Percentiles rank a stretch among this genome's conserved stretches.
phyloP scores from a whole-genome alignment of 2,888 invertebrate genomes.

The Cataglyphis cursor region DNA sequence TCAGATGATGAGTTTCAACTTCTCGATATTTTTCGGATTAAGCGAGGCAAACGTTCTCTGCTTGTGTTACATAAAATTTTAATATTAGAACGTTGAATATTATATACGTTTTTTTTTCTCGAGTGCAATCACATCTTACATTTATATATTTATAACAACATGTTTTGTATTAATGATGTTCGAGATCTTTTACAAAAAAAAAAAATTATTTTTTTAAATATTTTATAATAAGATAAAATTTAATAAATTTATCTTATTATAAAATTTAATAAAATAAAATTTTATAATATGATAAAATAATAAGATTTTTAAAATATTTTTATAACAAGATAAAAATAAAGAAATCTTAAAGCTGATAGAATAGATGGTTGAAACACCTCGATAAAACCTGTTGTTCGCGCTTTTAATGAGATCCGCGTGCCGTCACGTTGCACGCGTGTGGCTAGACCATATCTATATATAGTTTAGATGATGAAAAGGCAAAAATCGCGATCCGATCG shows the following conservation, averaged over 20 bases:
- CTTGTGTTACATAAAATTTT: background rate
- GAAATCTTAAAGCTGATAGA: background rate
- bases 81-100: background rate
- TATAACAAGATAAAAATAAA: background rate
- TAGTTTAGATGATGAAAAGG: constrained; percentile 26
- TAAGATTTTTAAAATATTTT: background rate
- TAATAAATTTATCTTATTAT: too few relatives aligned
- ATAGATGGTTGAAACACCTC: background rate
- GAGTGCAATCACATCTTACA: background rate
- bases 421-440: constrained; percentile 11
- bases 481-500: constrained; percentile 37
- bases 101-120: background rate
- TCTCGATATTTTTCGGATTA: constrained; percentile 36
- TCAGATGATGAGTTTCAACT: constrained; percentile 38
- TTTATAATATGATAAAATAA: background rate
- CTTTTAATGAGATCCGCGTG: constrained; percentile 7
- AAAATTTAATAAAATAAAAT: background rate
- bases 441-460: background rate
- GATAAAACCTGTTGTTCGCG: background rate
- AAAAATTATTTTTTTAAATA: too few relatives aligned
- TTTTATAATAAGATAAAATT: background rate
- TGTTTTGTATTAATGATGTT: background rate
- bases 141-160: background rate
- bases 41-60: background rate
- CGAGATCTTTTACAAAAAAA: background rate